Evolutionary conservation across 2,888 invertebrate species (phyloP).

Genomic region (Drosophila neutralis): DNA sequence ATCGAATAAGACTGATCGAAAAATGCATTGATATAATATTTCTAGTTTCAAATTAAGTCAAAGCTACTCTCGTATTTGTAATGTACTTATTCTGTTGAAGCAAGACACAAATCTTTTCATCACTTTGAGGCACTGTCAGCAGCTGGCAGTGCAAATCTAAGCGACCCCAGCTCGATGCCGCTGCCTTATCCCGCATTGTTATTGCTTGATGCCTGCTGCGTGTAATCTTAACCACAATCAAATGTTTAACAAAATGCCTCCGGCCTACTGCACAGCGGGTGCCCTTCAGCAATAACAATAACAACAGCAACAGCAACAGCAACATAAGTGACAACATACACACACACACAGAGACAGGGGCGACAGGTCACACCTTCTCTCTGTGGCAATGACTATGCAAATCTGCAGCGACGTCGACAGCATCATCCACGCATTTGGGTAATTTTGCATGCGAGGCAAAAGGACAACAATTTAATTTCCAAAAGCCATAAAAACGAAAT

Average conservation of each 20-base stretch:
- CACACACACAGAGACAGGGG: constrained; percentile 23
- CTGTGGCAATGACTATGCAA: constrained; percentile 62
- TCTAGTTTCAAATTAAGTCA: neutral
- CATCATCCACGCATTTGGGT: constrained; percentile 56
- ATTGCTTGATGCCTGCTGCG: constrained; percentile 50
- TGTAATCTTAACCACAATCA: constrained; percentile 71
- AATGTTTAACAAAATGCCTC: constrained; percentile 74
- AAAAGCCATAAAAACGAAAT: constrained; percentile 77
- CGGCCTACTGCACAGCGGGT: constrained; percentile 54
- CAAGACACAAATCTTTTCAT: neutral
- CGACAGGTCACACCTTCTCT: constrained; percentile 67
- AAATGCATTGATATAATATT: neutral
- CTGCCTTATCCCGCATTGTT: neutral
- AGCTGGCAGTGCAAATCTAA: constrained; percentile 14
- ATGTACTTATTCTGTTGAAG: neutral
- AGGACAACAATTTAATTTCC: constrained; percentile 75
- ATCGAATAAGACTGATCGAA: neutral
- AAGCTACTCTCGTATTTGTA: neutral
- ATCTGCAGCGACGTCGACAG: constrained; percentile 22
- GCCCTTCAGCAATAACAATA: constrained; percentile 53
- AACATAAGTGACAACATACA: constrained; percentile 23
- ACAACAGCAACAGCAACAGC: constrained; percentile 22
- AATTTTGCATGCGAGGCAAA: constrained; percentile 68
- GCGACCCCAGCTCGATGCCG: neutral
- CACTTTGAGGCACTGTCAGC: constrained; percentile 17